Percentiles rank a stretch among this genome's conserved stretches.
These are phyloP conservation scores for Heteractis magnifica DNA, from an alignment of 92 coral and sea anemone genomes.

Conservation along the genomic window DNA sequence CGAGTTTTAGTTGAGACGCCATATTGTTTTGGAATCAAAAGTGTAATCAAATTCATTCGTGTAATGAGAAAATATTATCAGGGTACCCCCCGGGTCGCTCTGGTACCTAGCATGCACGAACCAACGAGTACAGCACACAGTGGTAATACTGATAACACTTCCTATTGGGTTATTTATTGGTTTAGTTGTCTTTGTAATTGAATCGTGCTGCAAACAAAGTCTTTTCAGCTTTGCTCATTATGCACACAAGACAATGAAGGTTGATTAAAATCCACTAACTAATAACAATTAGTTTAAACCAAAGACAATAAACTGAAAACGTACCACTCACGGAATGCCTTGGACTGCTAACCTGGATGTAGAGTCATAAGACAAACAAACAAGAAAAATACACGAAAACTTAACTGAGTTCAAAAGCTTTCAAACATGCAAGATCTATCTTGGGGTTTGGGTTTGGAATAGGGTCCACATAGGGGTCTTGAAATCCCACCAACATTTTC, in stretches of 20 bases:
- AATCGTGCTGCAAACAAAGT: neutral
- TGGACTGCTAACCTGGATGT: neutral
- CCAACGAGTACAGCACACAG: neutral
- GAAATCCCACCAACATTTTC: too few relatives aligned
- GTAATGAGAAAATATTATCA: neutral
- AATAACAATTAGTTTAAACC: neutral
- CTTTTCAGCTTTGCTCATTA: neutral
- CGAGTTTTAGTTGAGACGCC: neutral
- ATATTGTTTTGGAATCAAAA: neutral
- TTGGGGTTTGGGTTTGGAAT: neutral
- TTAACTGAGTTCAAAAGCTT: too few relatives aligned
- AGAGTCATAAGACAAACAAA: neutral
- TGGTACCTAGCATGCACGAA: neutral
- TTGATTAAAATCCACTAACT: neutral
- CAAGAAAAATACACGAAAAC: neutral
- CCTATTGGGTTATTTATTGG: neutral
- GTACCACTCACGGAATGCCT: neutral
- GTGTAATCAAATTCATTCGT: neutral
- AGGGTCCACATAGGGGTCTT: neutral
- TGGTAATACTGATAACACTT: neutral
- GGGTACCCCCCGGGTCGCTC: neutral
- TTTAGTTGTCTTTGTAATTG: neutral
- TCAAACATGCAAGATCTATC: too few relatives aligned
- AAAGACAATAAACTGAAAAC: neutral
- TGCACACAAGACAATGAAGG: neutral